phyloP scores from a whole-genome alignment of 2,888 invertebrate genomes.

The Athalia cordata region DNA sequence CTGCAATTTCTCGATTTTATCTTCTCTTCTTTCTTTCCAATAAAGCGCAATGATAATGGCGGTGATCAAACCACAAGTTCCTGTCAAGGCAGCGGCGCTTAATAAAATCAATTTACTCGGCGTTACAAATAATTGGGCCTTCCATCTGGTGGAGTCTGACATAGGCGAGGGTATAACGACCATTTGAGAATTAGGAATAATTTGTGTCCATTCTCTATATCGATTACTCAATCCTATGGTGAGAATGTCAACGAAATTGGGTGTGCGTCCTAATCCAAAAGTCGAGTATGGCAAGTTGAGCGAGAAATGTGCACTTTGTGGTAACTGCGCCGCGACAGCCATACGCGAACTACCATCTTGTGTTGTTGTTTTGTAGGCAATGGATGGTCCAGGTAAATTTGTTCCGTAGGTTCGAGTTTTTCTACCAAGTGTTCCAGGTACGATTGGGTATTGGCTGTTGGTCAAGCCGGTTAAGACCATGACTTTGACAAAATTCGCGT shows the following conservation, averaged over 20 bases:
- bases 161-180: slow-evolving; percentile 94
- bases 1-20: slow-evolving; percentile 85
- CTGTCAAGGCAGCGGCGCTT: slow-evolving; percentile 91
- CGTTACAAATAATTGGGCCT: slow-evolving; percentile 93
- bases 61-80: slow-evolving; percentile 89
- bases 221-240: slow-evolving; percentile 82
- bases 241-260: slow-evolving; percentile 96
- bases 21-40: slow-evolving; percentile 91
- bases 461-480: slow-evolving; percentile 91
- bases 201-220: slow-evolving; percentile 88
- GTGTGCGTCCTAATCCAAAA: slow-evolving; percentile 98
- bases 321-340: slow-evolving; percentile 90
- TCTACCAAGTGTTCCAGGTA: slow-evolving; percentile 84
- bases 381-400: slow-evolving; percentile 93
- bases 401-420: slow-evolving; percentile 89
- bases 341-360: slow-evolving; percentile 88
- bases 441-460: slow-evolving; percentile 82
- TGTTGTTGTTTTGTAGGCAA: slow-evolving; percentile 91
- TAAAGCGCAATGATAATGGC: slow-evolving; percentile 91
- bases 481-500: slow-evolving; percentile 96
- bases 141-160: slow-evolving; percentile 87
- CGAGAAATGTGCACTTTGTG: slow-evolving; percentile 93
- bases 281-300: slow-evolving; percentile 96
- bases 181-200: slow-evolving; percentile 98
- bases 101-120: slow-evolving; percentile 95